phyloP scores from a whole-genome alignment of 2,888 invertebrate genomes.

The Drosophila hamatofila region DNA sequence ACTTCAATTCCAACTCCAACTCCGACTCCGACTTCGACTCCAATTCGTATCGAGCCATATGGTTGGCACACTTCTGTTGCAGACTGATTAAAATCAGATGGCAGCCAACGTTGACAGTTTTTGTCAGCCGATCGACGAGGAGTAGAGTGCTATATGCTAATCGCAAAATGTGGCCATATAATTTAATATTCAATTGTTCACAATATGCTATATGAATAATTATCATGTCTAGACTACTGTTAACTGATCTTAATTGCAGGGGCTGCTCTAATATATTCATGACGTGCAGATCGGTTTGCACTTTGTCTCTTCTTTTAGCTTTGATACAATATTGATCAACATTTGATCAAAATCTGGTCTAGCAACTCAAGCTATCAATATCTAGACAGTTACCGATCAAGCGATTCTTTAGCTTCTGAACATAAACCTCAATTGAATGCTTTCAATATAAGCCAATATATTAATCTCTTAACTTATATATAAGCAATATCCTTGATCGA shows the following conservation, averaged over 20 bases:
- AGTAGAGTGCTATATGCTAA: constrained; percentile 42
- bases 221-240: constrained; percentile 4
- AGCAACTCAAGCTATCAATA: neutral
- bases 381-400: neutral
- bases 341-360: neutral
- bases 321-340: neutral
- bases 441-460: neutral
- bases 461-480: neutral
- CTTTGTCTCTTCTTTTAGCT: neutral
- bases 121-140: constrained; percentile 36
- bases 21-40: constrained; percentile 18
- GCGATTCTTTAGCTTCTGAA: neutral
- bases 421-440: neutral
- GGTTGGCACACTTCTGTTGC: constrained; percentile 53
- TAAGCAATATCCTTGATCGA: neutral
- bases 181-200: constrained; percentile 6
- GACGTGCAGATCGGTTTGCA: neutral
- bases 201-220: constrained; percentile 4
- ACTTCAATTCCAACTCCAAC: constrained; percentile 27
- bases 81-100: constrained; percentile 57
- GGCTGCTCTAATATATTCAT: neutral
- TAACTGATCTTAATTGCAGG: constrained; percentile 3
- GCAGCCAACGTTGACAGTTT: constrained; percentile 62
- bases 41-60: constrained; percentile 21
- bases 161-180: constrained; percentile 22